Evolutionary conservation across 2,888 invertebrate species (phyloP).

Genomic region (Hoplodrina ambigua): DNA sequence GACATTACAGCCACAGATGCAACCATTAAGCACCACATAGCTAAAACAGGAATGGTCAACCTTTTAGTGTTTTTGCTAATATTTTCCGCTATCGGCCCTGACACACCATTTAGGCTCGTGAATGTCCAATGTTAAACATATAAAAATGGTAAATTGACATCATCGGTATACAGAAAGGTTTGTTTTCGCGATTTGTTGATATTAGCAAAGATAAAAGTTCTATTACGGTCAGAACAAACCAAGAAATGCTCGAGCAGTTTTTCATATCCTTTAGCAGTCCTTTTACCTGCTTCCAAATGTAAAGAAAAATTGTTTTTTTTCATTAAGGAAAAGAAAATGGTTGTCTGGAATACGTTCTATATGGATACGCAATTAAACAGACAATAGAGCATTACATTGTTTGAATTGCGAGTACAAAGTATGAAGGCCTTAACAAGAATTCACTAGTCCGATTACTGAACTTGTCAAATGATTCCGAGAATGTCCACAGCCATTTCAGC

Average conservation of each 20-base stretch:
- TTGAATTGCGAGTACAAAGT: neutral
- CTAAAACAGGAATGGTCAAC: constrained; percentile 28
- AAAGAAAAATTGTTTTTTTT: too few relatives aligned
- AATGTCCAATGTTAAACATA: neutral
- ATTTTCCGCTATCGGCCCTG: constrained; percentile 1
- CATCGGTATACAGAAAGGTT: neutral
- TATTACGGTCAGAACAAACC: too few relatives aligned
- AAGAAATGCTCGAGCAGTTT: too few relatives aligned
- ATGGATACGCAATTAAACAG: neutral
- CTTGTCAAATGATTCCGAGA: neutral
- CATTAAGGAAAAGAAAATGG: neutral
- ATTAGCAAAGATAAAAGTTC: neutral
- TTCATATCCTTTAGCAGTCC: too few relatives aligned
- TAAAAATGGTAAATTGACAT: neutral
- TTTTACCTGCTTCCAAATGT: too few relatives aligned
- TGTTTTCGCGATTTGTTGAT: neutral
- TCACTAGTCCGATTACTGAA: neutral
- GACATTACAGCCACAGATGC: constrained; percentile 44
- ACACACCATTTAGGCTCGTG: too few relatives aligned
- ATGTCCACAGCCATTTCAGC: neutral
- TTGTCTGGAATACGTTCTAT: neutral
- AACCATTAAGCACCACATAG: constrained; percentile 18
- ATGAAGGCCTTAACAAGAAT: neutral
- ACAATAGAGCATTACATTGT: constrained; percentile 16
- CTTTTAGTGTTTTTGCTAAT: constrained; percentile 15